These are phyloP conservation scores for Sphaerodactylus townsendi DNA, from an alignment of 2,113 vertebrate genomes.

Conservation along the genomic window DNA sequence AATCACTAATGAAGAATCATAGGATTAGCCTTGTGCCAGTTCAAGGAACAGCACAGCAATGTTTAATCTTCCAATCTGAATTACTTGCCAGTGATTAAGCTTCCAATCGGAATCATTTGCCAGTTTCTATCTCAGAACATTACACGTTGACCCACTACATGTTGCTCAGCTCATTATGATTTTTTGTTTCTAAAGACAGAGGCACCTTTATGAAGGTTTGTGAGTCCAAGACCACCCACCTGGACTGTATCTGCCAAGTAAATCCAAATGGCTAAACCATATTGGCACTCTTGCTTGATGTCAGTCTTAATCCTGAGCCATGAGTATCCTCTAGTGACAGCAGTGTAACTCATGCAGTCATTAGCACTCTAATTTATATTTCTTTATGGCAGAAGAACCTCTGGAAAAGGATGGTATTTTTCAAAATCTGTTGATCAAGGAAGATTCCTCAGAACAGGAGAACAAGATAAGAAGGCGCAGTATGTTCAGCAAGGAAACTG, in stretches of 20 bases:
- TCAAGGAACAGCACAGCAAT: background rate
- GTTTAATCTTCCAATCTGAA: background rate
- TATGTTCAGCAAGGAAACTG: background rate
- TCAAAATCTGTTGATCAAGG: slow-evolving; percentile 42
- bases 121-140: background rate
- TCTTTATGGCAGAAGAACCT: slow-evolving; percentile 24
- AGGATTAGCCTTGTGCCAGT: background rate
- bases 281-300: background rate
- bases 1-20: background rate
- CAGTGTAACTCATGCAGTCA: slow-evolving; percentile 20
- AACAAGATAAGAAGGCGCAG: slow-evolving; percentile 13
- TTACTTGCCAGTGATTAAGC: background rate
- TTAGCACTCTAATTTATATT: slow-evolving; percentile 9
- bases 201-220: background rate
- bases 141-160: background rate
- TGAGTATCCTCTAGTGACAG: slow-evolving; percentile 35
- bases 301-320: slow-evolving; percentile 14
- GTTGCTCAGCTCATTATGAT: background rate
- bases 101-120: background rate
- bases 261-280: background rate
- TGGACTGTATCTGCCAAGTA: background rate
- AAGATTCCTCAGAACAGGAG: slow-evolving; percentile 34
- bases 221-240: slow-evolving; percentile 11
- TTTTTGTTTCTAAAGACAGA: background rate
- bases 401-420: slow-evolving; percentile 18